Base-by-base conservation (phyloP, 2,113 vertebrate genomes). In the Edolisoma coerulescens region DNA sequence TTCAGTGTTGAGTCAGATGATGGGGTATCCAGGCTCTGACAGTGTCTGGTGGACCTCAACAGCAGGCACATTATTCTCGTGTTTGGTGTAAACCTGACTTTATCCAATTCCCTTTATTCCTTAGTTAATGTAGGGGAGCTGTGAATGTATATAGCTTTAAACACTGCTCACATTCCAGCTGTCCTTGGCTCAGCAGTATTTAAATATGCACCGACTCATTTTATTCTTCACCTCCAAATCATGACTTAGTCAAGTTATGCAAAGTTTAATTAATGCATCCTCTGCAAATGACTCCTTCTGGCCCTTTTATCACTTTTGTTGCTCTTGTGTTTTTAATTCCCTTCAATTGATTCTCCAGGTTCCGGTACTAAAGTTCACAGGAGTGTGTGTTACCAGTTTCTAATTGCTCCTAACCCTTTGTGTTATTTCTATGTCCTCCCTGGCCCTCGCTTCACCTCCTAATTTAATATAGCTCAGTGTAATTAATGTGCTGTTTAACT, bases 401-500 rank as follows among this genome's bases (percentile, higher is more conserved):
- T 96, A 92, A 89, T 93, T 83, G 49, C 85, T 81, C 76, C 47
- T 77, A 84, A 54, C 69, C 84, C 65, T 87, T 82, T 60, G 79
- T 95, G 90, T 91, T 92, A 91, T 76, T 96, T 91, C 73, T 89
- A 69, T 84, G 88, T 96, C 90, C 86, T 92, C 50, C 56, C 93
- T 84, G 57, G 88, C 95, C 73, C 73, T 96, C 2, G 0, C 79
- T 89, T 96, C 73, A 82, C 94, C 86, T 94, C 67, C 79, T 96
- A 86, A 96, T 93, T 97, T 94, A 96, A 95, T 96, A 71, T 18
- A 92, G 81, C 85, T 92, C 69, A 21, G 57, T 87, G 71, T 95
- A 94, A 91, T 96, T 95, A 95, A 90, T 92, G 95, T 71, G 74
- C 92, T 90, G 89, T 93, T 96, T 96, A 93, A 90, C 94, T 95